Conservation (phyloP, 2,797 vertebrate species). For the Chelon labrosus region DNA sequence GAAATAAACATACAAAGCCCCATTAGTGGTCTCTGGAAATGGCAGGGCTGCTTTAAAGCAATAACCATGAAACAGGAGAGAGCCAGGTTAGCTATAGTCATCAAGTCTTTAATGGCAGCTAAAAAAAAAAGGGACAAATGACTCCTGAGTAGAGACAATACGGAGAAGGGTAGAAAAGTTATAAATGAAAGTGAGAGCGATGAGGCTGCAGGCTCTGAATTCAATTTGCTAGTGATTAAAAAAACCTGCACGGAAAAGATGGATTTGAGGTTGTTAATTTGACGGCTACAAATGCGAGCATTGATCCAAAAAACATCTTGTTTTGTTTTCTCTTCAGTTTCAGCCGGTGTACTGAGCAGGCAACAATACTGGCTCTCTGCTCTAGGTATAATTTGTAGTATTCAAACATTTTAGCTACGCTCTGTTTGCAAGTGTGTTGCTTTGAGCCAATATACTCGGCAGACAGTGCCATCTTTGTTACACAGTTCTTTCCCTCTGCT, state of each 20-base stretch:
- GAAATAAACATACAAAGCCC: constrained; percentile 60
- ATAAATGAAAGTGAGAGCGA: constrained; percentile 51
- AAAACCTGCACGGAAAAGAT: constrained; percentile 35
- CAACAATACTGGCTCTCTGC: constrained; percentile 35
- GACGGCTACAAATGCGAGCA: constrained; percentile 64
- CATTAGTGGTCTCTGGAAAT: constrained; percentile 55
- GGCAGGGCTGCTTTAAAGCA: constrained; percentile 51
- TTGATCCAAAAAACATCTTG: constrained; percentile 43
- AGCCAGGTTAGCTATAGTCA: constrained; percentile 58
- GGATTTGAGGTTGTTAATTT: constrained; percentile 60
- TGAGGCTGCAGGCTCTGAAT: constrained; percentile 69
- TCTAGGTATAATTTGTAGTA: constrained; percentile 61
- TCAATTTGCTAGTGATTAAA: constrained; percentile 51
- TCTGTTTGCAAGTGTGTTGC: constrained; percentile 23
- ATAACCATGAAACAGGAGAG: constrained; percentile 64
- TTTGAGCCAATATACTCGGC: constrained; percentile 54
- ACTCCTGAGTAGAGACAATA: constrained; percentile 52
- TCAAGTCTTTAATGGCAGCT: constrained; percentile 64
- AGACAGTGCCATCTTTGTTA: constrained; percentile 77
- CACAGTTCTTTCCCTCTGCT: constrained; percentile 41
- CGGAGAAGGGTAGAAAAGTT: constrained; percentile 41
- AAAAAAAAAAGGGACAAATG: constrained; percentile 61
- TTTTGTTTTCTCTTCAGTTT: constrained; percentile 68
- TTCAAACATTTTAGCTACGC: constrained; percentile 58
- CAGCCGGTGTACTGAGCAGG: constrained; percentile 38